These are phyloP conservation scores for Cerceris ruficornis DNA, from an alignment of 2,888 invertebrate genomes.

Conservation along the genomic window DNA sequence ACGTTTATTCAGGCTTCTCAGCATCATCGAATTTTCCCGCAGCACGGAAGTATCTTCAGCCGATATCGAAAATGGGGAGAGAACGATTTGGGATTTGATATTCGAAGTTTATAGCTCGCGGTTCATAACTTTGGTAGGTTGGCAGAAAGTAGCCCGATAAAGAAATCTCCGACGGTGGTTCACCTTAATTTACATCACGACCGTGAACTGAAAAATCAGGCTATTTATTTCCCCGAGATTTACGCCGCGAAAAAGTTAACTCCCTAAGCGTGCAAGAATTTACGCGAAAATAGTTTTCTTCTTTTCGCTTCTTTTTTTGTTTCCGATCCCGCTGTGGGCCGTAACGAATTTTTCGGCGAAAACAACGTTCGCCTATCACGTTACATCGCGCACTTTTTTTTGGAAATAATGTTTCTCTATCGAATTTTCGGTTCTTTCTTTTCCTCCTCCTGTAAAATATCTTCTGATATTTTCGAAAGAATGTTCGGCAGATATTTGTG, in stretches of 20 bases:
- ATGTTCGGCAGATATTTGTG: too few species aligned
- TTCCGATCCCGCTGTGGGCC: too few species aligned
- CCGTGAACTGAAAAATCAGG: not conserved
- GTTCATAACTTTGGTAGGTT: not conserved
- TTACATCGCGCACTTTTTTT: too few species aligned
- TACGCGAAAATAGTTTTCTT: too few species aligned
- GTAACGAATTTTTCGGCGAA: too few species aligned
- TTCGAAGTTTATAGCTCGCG: conserved; percentile 25
- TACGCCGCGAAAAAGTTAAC: not conserved
- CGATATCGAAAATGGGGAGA: conserved; percentile 14
- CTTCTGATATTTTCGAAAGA: too few species aligned
- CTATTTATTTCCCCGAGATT: not conserved
- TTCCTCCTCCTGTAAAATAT: too few species aligned
- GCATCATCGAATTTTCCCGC: not conserved
- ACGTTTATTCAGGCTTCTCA: not conserved
- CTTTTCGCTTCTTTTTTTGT: too few species aligned
- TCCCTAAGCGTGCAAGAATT: too few species aligned
- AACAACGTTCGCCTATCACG: too few species aligned
- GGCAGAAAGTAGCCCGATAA: not conserved
- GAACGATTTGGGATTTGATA: conserved; percentile 18
- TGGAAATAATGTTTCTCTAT: too few species aligned
- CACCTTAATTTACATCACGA: not conserved
- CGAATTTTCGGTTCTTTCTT: too few species aligned
- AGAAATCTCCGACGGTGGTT: not conserved
- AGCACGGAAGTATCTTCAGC: conserved; percentile 1